Evolutionary conservation across 2,797 vertebrate genomes (phyloP), one percentile per base, ranked within the genome.

Genomic region (Manis pentadactyla): DNA sequence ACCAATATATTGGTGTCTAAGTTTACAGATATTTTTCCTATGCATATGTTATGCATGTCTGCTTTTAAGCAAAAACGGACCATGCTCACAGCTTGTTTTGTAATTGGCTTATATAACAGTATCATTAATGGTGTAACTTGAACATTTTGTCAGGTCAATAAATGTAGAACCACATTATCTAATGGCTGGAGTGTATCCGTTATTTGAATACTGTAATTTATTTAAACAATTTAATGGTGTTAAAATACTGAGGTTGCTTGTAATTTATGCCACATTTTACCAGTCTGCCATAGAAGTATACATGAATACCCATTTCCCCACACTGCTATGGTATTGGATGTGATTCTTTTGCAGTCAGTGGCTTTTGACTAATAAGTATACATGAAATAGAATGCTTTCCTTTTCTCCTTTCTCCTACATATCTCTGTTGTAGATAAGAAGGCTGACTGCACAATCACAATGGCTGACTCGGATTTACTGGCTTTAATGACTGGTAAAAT

Each of bases 401-500:
- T 61, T 64, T 84, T 81, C 49, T 89, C 73, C 55, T 63, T 59
- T 25, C 42, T 74, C 69, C 51, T 87, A 0, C 7, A 2, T 14
- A 4, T 75, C 2, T 92, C 1, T 94, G 15, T 97, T 98, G 84
- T 98, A 99, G 99, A 98, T 97, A 98, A 99, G 98, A 99, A 99
- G 97, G 99, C 99, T 0, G 99, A 99, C 97, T 99, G 99, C 93
- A 99, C 99, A 3, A 98, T 99, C 84, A 97, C 99, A 34, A 99
- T 99, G 98, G 98, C 98, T 46, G 99, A 99, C 39, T 46, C 98
- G 0, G 99, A 99, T 96, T 98, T 99, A 63, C 95, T 99, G 92
- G 98, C 99, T 68, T 59, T 99, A 98, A 99, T 99, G 99, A 99
- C 99, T 0, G 99, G 99, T 81, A 99, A 99, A 98, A 98, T 99